Conservation (phyloP, 2,888 invertebrate genomes). For the Pachycephus smyrnensis region DNA sequence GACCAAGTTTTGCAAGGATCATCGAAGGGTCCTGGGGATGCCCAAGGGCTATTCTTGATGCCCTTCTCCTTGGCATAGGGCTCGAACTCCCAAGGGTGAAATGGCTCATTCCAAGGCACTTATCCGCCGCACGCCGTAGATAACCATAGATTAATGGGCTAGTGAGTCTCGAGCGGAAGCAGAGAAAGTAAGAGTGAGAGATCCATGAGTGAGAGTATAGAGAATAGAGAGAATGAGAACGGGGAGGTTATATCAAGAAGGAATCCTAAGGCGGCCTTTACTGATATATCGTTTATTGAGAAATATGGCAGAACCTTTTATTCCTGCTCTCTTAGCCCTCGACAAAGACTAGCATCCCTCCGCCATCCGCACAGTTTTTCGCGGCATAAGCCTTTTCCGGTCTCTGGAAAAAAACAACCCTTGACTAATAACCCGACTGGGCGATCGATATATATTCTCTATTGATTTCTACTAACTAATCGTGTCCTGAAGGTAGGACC, state of each 20-base stretch:
- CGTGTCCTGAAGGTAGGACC: neutral
- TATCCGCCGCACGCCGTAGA: conserved; percentile 65
- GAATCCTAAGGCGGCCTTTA: conserved; percentile 39
- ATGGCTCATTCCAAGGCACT: conserved; percentile 67
- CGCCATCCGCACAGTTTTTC: conserved; percentile 30
- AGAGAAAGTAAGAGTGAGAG: conserved; percentile 32
- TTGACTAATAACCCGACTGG: neutral
- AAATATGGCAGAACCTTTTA: conserved; percentile 59
- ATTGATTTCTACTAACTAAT: neutral
- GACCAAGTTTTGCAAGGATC: conserved; percentile 54
- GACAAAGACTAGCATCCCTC: conserved; percentile 55
- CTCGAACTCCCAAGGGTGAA: conserved; percentile 65
- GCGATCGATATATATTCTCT: neutral
- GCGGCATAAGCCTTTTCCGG: conserved; percentile 11
- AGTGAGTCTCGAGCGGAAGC: conserved; percentile 50
- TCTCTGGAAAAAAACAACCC: neutral
- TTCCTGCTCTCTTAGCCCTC: conserved; percentile 39
- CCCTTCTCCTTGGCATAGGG: conserved; percentile 25
- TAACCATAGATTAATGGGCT: conserved; percentile 67
- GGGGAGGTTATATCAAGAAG: conserved; percentile 23
- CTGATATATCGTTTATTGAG: conserved; percentile 67
- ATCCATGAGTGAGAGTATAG: conserved; percentile 43
- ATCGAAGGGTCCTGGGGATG: conserved; percentile 50
- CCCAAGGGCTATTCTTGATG: conserved; percentile 55
- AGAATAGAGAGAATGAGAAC: conserved; percentile 33